Base-by-base conservation (phyloP, 2,888 invertebrate species). In the Synergus laeviventris region DNA sequence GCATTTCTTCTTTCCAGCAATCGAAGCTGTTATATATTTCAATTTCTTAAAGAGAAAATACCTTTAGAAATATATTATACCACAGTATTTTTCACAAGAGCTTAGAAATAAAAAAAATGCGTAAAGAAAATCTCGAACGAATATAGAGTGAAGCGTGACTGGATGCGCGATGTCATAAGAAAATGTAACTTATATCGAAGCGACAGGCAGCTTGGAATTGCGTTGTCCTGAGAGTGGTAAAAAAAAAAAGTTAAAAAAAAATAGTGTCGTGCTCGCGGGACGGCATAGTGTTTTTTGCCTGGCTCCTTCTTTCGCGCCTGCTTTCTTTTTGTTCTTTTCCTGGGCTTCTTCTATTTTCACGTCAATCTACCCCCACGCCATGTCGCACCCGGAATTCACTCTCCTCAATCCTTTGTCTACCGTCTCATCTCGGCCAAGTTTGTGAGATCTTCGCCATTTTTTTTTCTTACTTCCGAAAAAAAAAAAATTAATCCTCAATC, bases 121-220 rank as follows among this genome's bases (percentile, higher is more conserved):
- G n/a, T 36, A 74, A 74, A 81, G 81, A 81, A 84, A 84, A 81
- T 83, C 79, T 76, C 79, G 79, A 79, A 62, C 78, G 79, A 62
- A 78, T 75, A 70, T 42, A 73, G 77, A 73, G 77, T 81, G 82
- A 80, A 82, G 82, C 83, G 79, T 83, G 82, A 82, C 83, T 82
- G 18, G 8, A 49, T 49, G 56, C 66, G 77, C 76, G 75, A 84
- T 81, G 84, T 83, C 83, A 83, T 81, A 81, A 83, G 84, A 81
- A 81, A 83, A 84, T 83, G 82, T 81, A 84, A 84, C 80, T 84
- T 83, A 80, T 84, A 81, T 84, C 83, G 82, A 82, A 79, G 70
- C 78, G 82, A 80, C 81, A 81, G 82, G 82, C 84, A 82, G 82
- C 77, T 81, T 80, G 83, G 82, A 84, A 84, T 83, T 84, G 83